Conservation (phyloP, 2,113 vertebrate genomes). For the Macheiramphus alcinus region DNA sequence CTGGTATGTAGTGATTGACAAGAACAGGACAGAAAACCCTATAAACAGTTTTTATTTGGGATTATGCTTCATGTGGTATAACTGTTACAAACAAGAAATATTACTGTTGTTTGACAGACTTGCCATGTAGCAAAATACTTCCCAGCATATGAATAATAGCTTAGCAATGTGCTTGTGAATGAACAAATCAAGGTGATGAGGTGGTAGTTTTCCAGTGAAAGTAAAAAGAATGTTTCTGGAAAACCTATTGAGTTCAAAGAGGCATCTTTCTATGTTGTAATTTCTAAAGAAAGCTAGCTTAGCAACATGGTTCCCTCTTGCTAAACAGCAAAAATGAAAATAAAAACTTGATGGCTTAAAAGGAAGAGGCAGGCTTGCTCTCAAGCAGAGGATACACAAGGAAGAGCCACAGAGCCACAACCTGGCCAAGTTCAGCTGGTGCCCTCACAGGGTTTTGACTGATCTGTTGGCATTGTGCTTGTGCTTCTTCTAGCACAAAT, state of each 20-base stretch:
- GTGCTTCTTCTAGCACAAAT: not conserved
- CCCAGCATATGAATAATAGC: not conserved
- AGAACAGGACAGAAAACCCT: not conserved
- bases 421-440: not conserved
- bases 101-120: constrained; percentile 7
- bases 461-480: not conserved
- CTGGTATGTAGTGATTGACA: not conserved
- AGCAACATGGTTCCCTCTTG: not conserved
- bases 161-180: not conserved
- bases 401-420: not conserved
- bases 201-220: not conserved
- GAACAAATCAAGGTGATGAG: not conserved
- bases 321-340: not conserved
- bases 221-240: not conserved
- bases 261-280: not conserved
- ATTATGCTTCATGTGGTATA: not conserved
- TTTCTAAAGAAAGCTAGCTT: not conserved
- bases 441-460: not conserved
- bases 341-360: not conserved
- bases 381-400: not conserved
- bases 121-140: not conserved
- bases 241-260: not conserved
- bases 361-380: not conserved
- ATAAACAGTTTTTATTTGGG: not conserved
- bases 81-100: not conserved